Conservation (phyloP, 2,888 invertebrate species). For the Ectemnius continuus region DNA sequence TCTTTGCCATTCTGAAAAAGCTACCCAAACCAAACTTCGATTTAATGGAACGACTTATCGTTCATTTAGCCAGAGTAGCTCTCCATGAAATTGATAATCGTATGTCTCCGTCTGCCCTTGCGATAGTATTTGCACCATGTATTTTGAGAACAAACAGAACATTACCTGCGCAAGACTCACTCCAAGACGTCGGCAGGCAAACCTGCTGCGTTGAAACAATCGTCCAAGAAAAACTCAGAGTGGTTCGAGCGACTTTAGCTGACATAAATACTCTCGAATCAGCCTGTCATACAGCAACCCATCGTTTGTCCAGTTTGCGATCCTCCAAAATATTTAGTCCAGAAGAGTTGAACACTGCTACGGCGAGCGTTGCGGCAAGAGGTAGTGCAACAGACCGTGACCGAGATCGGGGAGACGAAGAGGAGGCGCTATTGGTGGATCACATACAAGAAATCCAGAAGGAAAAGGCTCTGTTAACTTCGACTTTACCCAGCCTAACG, state of each 20-base stretch:
- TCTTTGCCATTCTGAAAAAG: conserved; percentile 92
- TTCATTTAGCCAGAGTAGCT: conserved; percentile 94
- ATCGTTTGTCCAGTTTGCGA: conserved; percentile 87
- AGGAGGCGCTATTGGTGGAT: conserved; percentile 87
- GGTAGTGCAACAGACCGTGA: conserved; percentile 70
- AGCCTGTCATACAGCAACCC: conserved; percentile 91
- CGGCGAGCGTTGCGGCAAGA: conserved; percentile 66
- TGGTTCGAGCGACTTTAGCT: conserved; percentile 90
- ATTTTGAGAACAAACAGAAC: conserved; percentile 92
- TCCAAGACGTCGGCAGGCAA: conserved; percentile 93
- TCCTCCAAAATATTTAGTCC: conserved; percentile 85
- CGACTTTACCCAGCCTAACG: conserved; percentile 88
- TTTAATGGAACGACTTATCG: conserved; percentile 93
- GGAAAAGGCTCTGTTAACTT: conserved; percentile 89
- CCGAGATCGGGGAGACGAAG: conserved; percentile 81
- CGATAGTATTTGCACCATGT: conserved; percentile 97
- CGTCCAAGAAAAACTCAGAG: conserved; percentile 90
- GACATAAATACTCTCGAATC: conserved; percentile 94
- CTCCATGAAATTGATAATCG: conserved; percentile 91
- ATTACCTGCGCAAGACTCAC: conserved; percentile 93
- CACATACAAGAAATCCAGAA: conserved; percentile 90
- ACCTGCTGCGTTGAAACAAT: conserved; percentile 95
- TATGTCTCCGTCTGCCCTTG: conserved; percentile 94
- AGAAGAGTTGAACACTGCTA: conserved; percentile 78
- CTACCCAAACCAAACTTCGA: conserved; percentile 93